A percentile compares a stretch with the other conserved stretches of the same genome.
Conservation (phyloP, 2,797 vertebrate species). For the Mallotus villosus region DNA sequence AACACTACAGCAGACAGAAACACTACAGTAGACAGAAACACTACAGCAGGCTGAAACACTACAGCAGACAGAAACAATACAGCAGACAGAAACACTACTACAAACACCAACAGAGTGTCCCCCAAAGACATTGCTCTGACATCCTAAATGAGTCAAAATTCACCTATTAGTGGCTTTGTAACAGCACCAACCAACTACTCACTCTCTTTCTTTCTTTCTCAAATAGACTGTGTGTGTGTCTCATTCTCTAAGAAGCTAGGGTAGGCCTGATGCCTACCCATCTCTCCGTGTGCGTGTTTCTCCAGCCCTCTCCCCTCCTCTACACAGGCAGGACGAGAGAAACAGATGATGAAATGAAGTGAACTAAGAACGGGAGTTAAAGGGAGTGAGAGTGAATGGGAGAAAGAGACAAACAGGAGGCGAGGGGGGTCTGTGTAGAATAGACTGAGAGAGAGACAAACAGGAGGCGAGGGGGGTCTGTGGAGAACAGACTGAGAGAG, state of each 20-base stretch:
- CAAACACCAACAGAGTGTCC: background rate
- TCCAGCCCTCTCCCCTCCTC: background rate
- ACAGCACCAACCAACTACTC: background rate
- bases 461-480: background rate
- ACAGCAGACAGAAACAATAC: slow-evolving; percentile 31
- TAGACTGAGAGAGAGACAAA: slow-evolving; percentile 16
- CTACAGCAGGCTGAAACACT: too few relatives aligned
- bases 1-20: background rate
- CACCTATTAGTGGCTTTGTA: slow-evolving; percentile 28
- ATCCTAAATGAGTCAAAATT: slow-evolving; percentile 37
- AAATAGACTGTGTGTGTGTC: too few relatives aligned
- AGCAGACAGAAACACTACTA: background rate
- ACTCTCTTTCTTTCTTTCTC: background rate
- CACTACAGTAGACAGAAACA: background rate
- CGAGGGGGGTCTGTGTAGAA: background rate
- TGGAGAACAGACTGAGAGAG: slow-evolving; percentile 1
- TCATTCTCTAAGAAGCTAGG: background rate
- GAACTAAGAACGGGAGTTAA: background rate
- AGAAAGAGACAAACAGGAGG: background rate
- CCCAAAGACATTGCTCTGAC: slow-evolving; percentile 21
- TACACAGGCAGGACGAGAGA: background rate
- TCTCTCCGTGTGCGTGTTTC: background rate
- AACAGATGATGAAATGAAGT: background rate
- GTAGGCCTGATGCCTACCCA: slow-evolving; percentile 5
- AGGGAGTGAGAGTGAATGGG: slow-evolving; percentile 4